phyloP scores from a whole-genome alignment of 2,888 invertebrate species.

The Sinhomidia bicolor region DNA sequence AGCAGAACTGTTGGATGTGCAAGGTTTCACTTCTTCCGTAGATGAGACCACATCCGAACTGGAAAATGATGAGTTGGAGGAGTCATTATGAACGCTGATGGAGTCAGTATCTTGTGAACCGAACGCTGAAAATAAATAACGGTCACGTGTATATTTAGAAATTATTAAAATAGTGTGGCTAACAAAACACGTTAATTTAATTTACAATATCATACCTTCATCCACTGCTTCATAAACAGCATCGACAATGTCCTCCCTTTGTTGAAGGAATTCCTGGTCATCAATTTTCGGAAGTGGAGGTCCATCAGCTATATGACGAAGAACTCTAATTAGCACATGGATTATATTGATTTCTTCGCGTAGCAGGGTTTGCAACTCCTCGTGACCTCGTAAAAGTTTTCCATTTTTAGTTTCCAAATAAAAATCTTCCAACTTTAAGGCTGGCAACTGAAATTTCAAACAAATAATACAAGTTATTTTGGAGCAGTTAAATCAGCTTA shows the following conservation, averaged over 20 bases:
- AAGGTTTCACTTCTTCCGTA: neutral
- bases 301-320: conserved; percentile 86
- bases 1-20: neutral
- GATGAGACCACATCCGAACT: neutral
- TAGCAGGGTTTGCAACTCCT: conserved; percentile 82
- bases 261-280: conserved; percentile 90
- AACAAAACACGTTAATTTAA: too few relatives aligned
- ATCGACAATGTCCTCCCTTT: conserved; percentile 89
- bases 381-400: conserved; percentile 82
- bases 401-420: conserved; percentile 84
- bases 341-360: too few relatives aligned
- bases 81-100: neutral
- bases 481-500: too few relatives aligned
- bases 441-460: conserved; percentile 1
- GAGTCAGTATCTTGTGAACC: neutral
- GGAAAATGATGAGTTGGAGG: neutral
- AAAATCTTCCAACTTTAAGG: neutral
- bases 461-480: neutral
- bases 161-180: too few relatives aligned
- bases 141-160: too few relatives aligned
- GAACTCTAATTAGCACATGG: too few relatives aligned
- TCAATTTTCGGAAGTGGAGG: conserved; percentile 88
- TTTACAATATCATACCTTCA: conserved; percentile 88
- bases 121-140: conserved; percentile 1
- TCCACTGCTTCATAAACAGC: conserved; percentile 92